Evolutionary conservation across 2,888 invertebrate genomes (phyloP), one percentile per base, ranked within the genome.

Genomic region (Crematogaster levior): DNA sequence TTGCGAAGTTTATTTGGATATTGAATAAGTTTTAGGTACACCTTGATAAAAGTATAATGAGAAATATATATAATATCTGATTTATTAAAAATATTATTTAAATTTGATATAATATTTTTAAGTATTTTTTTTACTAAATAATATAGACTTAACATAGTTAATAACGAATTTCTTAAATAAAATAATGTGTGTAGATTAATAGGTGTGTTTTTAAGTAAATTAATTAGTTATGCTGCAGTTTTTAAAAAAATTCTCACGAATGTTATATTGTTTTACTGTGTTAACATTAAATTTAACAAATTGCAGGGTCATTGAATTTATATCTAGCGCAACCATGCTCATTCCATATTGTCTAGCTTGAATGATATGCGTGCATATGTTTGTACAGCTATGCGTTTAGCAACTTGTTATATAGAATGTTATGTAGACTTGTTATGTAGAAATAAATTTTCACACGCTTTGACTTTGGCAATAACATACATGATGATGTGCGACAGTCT

Each of bases 361-460:
- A 77, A 9, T 21, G 6, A 3, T 7, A 10, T 18, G 7, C 37
- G 7, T 1, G n/a, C 15, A 58, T 24, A 27, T 68, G 21, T 70
- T 68, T 43, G 2, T 24, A 18, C 24, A 18, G 56, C 27, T 60
- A 12, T 66, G 53, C 30, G 70, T 58, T 58, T 30, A 56, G 56
- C n/a, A 34, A 79, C 43, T 58, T 79, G 43, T 79, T 58, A 79
- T 40, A 70, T 34, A 24, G 70, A 79, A 70, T 70, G n/a, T n/a
- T n/a, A n/a, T n/a, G n/a, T n/a, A n/a, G n/a, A n/a, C n/a, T n/a
- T n/a, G n/a, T n/a, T n/a, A n/a, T n/a, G 77, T 80, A 60, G 85
- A 79, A 61, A 83, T 85, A 88, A 87, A 87, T 87, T 88, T 87
- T 87, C 87, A 51, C 61, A 70, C 46, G 83, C 58, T 83, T 87